Evolutionary conservation across 2,113 vertebrate species (phyloP).

Genomic region (Tricholaema leucomelas): DNA sequence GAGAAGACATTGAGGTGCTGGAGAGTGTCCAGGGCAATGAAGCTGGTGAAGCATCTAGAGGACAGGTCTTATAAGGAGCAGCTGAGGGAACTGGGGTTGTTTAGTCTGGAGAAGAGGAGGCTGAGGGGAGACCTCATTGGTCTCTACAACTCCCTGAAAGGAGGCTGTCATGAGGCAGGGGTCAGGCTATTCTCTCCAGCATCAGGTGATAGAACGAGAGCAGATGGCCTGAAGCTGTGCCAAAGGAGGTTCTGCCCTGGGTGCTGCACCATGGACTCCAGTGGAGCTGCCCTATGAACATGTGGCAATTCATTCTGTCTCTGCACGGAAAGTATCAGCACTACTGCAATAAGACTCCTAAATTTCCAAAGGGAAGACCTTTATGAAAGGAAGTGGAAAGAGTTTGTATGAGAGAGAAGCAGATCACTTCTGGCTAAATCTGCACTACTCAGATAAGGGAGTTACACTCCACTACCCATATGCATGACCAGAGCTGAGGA

Average conservation of each 20-base stretch:
- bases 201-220: too few relatives aligned
- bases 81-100: too few relatives aligned
- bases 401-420: background rate
- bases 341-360: background rate
- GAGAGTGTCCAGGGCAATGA: too few relatives aligned
- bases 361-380: background rate
- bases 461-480: background rate
- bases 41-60: too few relatives aligned
- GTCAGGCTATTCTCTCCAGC: too few relatives aligned
- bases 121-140: too few relatives aligned
- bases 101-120: too few relatives aligned
- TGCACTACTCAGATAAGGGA: conserved; percentile 43
- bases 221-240: too few relatives aligned
- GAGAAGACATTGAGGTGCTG: too few relatives aligned
- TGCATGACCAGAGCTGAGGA: background rate
- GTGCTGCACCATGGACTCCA: background rate
- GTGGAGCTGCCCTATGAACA: fast-evolving
- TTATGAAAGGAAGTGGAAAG: background rate
- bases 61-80: too few relatives aligned
- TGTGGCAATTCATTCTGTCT: fast-evolving
- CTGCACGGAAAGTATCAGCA: background rate
- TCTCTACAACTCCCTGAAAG: too few relatives aligned
- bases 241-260: background rate
- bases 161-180: too few relatives aligned
- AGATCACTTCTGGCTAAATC: background rate